Conservation (phyloP, 2,797 vertebrate species). For the Eidolon dupreanum region DNA sequence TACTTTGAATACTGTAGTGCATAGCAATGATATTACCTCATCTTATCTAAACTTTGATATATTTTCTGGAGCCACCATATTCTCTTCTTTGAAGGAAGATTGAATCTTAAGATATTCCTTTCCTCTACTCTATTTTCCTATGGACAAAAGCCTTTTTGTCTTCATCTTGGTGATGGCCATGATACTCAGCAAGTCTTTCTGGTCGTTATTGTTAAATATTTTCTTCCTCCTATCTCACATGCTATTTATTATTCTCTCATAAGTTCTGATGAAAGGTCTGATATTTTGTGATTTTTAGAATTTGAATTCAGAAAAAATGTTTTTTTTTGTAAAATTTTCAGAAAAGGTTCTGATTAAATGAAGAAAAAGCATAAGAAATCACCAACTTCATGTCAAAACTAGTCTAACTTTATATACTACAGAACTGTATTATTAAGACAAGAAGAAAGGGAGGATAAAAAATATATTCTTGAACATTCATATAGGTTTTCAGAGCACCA, state of each 20-base stretch:
- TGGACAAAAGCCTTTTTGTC: not conserved
- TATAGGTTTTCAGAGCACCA: not conserved
- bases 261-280: not conserved
- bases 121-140: not conserved
- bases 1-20: not conserved
- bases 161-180: not conserved
- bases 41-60: not conserved
- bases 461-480: not conserved
- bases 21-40: not conserved
- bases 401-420: not conserved
- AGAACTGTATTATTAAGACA: not conserved
- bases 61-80: not conserved
- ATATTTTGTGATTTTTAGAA: conserved; percentile 28
- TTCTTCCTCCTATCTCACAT: not conserved
- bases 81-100: conserved; percentile 3
- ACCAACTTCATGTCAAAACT: not conserved
- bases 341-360: conserved; percentile 34
- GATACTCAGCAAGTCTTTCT: not conserved
- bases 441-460: not conserved
- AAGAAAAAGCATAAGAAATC: not conserved
- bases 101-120: not conserved
- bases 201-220: not conserved
- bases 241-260: not conserved
- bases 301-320: not conserved
- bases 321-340: not conserved